Evolutionary conservation across 1,140 invertebrate species (phyloP).

Genomic region (Rhynchophorus ferrugineus): DNA sequence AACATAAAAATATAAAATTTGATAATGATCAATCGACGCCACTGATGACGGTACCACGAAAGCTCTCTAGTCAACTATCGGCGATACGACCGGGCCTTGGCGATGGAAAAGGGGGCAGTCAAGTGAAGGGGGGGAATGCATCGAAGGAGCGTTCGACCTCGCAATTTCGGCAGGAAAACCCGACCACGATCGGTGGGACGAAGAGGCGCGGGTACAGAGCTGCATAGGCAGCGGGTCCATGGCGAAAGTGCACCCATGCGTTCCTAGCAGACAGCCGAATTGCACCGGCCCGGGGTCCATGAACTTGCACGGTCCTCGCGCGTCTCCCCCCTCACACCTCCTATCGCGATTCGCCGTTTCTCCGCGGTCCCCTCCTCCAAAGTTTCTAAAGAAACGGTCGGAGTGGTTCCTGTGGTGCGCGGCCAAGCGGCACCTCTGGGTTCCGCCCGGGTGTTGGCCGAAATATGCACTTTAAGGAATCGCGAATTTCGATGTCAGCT

Average conservation of each 20-base stretch:
- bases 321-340: slow-evolving; percentile 13
- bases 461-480: too few species aligned
- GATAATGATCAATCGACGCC: not conserved
- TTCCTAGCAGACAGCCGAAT: slow-evolving; percentile 41
- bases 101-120: not conserved
- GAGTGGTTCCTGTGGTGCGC: not conserved
- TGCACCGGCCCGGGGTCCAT: slow-evolving; percentile 35
- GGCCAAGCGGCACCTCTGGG: too few species aligned
- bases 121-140: too few species aligned
- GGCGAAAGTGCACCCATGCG: slow-evolving; percentile 40
- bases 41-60: not conserved
- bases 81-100: not conserved
- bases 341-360: too few species aligned
- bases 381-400: not conserved
- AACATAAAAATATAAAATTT: not conserved
- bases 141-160: slow-evolving; percentile 8
- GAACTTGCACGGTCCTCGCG: slow-evolving; percentile 26
- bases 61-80: not conserved
- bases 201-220: slow-evolving; percentile 26
- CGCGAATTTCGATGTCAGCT: too few species aligned
- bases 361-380: too few species aligned
- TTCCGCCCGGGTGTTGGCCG: not conserved
- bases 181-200: slow-evolving; percentile 8
- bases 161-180: slow-evolving; percentile 20
- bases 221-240: slow-evolving; percentile 32